Evolutionary conservation across 2,797 vertebrate genomes (phyloP).

Genomic region (Malurus splendens): DNA sequence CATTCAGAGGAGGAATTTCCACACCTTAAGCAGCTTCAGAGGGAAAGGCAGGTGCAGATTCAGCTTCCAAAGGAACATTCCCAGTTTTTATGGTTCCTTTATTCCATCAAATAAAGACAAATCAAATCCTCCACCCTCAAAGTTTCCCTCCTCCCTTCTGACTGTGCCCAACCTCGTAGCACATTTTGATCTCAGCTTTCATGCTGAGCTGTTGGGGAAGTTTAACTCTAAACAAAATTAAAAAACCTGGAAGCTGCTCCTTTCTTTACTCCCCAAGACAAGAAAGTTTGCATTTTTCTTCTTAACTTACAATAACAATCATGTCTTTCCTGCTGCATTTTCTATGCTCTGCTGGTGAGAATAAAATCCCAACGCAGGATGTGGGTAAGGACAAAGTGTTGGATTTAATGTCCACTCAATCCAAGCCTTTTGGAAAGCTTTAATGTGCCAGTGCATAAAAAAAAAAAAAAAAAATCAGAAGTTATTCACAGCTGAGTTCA

Average conservation of each 20-base stretch:
- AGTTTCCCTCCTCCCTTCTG: not conserved
- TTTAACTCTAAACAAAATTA: not conserved
- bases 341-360: not conserved
- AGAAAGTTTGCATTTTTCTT: not conserved
- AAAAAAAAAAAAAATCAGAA: not conserved
- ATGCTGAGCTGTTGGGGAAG: not conserved
- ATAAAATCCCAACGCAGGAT: not conserved
- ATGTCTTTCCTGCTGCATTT: not conserved
- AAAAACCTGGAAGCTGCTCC: conserved; percentile 24
- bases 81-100: not conserved
- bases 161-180: not conserved
- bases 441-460: not conserved
- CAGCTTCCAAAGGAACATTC: not conserved
- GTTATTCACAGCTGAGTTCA: not conserved
- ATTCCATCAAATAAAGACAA: not conserved
- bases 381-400: not conserved
- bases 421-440: not conserved
- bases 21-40: not conserved
- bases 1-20: not conserved
- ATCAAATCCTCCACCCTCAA: accelerated
- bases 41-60: not conserved
- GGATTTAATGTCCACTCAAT: not conserved
- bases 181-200: not conserved
- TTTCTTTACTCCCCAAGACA: not conserved
- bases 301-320: not conserved